These are phyloP conservation scores for Pristiophorus japonicus DNA, from an alignment of 2,113 vertebrate species.

Conservation along the genomic window DNA sequence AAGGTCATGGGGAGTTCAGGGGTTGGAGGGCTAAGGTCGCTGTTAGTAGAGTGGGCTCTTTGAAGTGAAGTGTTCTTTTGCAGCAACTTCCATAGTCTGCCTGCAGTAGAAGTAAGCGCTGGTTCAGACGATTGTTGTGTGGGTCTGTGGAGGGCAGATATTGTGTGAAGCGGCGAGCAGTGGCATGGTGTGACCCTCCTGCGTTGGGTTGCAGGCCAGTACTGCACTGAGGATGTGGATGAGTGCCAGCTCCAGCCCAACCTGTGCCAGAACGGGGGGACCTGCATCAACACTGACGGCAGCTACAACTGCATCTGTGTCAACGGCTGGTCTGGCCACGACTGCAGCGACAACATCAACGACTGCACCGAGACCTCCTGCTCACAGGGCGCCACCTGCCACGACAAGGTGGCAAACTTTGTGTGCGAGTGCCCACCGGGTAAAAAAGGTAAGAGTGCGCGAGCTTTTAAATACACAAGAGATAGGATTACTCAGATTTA, in stretches of 20 bases:
- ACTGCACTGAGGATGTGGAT: constrained; percentile 49
- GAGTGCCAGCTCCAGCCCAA: constrained; percentile 44
- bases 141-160: no score
- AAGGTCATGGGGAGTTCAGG: neutral
- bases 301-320: constrained; percentile 51
- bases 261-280: constrained; percentile 50
- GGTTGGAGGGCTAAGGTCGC: neutral
- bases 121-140: neutral
- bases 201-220: constrained; percentile 41
- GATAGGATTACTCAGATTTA: no score
- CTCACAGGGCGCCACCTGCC: constrained; percentile 48
- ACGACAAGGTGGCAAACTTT: constrained; percentile 51
- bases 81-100: neutral
- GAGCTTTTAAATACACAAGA: neutral
- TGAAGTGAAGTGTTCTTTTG: neutral
- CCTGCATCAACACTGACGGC: constrained; percentile 49
- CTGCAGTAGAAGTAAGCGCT: neutral
- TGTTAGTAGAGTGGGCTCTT: neutral
- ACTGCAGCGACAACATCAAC: constrained; percentile 50
- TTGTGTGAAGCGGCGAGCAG: no score
- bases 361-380: constrained; percentile 50
- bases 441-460: constrained; percentile 45
- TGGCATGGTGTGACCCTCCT: neutral
- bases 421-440: constrained; percentile 52
- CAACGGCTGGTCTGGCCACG: constrained; percentile 46